Evolutionary conservation across 23 tunicate species (phyloP).

Genomic region (Diplosoma virens): DNA sequence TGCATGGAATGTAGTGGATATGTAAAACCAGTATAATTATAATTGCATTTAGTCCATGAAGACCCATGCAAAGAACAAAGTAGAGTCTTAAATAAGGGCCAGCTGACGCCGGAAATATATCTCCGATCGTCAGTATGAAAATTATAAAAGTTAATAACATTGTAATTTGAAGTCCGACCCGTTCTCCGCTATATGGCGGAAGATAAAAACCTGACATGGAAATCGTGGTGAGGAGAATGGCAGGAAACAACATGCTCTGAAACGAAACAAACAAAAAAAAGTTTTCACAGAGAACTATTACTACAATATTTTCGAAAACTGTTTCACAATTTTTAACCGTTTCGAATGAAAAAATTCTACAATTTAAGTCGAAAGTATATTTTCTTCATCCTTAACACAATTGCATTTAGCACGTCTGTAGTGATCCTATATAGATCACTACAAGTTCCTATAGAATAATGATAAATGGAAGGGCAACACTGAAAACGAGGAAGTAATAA

Average conservation of each 20-base stretch:
- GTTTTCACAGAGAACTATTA: too few relatives aligned
- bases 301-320: too few relatives aligned
- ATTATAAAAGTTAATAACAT: conserved; percentile 86
- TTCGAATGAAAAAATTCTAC: too few relatives aligned
- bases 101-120: conserved; percentile 91
- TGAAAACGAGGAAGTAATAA: too few relatives aligned
- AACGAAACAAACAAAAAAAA: background rate
- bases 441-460: too few relatives aligned
- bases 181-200: conserved; percentile 95
- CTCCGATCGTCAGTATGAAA: conserved; percentile 81
- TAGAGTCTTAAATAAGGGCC: conserved; percentile 86
- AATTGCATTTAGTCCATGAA: conserved; percentile 60
- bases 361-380: too few relatives aligned
- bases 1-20: conserved; percentile 76
- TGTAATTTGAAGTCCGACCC: conserved; percentile 86
- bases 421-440: too few relatives aligned
- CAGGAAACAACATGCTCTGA: conserved; percentile 92
- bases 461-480: too few relatives aligned
- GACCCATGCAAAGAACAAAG: conserved; percentile 82
- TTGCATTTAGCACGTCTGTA: too few relatives aligned
- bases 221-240: conserved; percentile 68
- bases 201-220: conserved; percentile 76
- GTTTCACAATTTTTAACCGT: too few relatives aligned
- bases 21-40: conserved; percentile 78
- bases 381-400: too few relatives aligned